Evolutionary conservation across 2,888 invertebrate genomes (phyloP), one percentile per base, ranked within the genome.

Genomic region (Blastobasis lacticolella): DNA sequence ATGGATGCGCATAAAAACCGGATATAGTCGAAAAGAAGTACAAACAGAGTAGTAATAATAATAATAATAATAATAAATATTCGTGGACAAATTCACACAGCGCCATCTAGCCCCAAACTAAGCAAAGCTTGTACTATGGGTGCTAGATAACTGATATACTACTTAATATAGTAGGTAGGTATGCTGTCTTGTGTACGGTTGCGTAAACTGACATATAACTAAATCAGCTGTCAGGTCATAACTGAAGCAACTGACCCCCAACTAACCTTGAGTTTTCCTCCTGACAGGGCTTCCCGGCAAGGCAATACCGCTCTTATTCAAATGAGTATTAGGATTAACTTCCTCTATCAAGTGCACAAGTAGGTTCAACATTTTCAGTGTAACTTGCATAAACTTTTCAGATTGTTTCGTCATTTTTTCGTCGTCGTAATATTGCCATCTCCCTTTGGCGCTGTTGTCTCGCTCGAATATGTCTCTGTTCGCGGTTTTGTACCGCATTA

Each of bases 261-360:
- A 53, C 60, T 62, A 53, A 88, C 88, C 87, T 67, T 81, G 77
- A 45, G 81, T 81, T 63, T 84, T 88, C 66, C 81, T 78, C 52
- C 89, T 71, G 37, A 88, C 88, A 0, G 89, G 89, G 60, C 91
- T 91, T 0, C 93, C 90, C 0, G 92, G 85, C 51, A 90, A 78
- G 0, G 90, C 87, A 65, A 89, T 87, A 1, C 81, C 83, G 43
- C 81, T 64, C 65, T 81, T 88, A 77, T 87, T 82, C 49, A 86
- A 56, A 71, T 87, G 86, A 0, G 88, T 78, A 58, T 83, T 79
- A 57, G 92, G 91, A 53, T 88, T 81, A 47, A 90, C 71, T 71
- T 95, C 94, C 63, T 94, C 94, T 56, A 95, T 90, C 59, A 95
- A 90, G 73, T 94, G 94, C 51, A 92, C 91, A 64, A 93, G 90